Percentiles rank a stretch among this genome's conserved stretches.
phyloP scores from a whole-genome alignment of 1,140 invertebrate genomes.

The Anthonomus grandis region DNA sequence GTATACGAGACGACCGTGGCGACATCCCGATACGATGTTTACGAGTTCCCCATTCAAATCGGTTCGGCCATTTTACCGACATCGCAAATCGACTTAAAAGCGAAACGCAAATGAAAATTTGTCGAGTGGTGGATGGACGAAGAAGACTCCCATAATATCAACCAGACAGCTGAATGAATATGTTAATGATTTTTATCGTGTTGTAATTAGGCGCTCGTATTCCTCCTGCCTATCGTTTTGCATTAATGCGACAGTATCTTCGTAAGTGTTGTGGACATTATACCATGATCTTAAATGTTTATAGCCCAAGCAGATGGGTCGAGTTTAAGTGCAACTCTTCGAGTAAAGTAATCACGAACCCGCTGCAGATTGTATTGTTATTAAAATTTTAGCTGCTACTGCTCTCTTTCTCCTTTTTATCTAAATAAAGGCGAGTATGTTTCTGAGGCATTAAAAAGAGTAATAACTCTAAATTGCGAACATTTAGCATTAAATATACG shows the following conservation, averaged over 20 bases:
- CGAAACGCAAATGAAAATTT: slow-evolving; percentile 28
- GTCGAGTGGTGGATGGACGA: no score
- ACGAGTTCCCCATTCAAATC: slow-evolving; percentile 29
- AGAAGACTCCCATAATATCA: slow-evolving; percentile 23
- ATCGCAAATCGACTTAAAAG: slow-evolving; percentile 24
- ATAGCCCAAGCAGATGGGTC: no score
- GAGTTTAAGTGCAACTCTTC: no score
- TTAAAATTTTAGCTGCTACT: no score
- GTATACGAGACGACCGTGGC: slow-evolving; percentile 23
- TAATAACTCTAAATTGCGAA: slow-evolving; percentile 20
- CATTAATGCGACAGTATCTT: slow-evolving; percentile 19
- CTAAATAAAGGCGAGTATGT: no score
- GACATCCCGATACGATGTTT: slow-evolving; percentile 29
- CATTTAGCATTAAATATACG: slow-evolving; percentile 25
- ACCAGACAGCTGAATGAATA: slow-evolving; percentile 23
- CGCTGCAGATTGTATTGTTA: no score
- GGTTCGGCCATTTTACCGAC: slow-evolving; percentile 18
- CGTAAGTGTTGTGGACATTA: no score
- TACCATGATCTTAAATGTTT: no score
- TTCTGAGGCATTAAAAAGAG: slow-evolving; percentile 17
- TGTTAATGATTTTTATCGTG: slow-evolving; percentile 26
- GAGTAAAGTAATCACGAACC: no score
- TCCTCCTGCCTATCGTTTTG: slow-evolving; percentile 17
- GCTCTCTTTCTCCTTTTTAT: no score
- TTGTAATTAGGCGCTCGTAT: slow-evolving; percentile 25